Base-by-base conservation (phyloP, 2,113 vertebrate genomes). In the Nyctereutes procyonoides region DNA sequence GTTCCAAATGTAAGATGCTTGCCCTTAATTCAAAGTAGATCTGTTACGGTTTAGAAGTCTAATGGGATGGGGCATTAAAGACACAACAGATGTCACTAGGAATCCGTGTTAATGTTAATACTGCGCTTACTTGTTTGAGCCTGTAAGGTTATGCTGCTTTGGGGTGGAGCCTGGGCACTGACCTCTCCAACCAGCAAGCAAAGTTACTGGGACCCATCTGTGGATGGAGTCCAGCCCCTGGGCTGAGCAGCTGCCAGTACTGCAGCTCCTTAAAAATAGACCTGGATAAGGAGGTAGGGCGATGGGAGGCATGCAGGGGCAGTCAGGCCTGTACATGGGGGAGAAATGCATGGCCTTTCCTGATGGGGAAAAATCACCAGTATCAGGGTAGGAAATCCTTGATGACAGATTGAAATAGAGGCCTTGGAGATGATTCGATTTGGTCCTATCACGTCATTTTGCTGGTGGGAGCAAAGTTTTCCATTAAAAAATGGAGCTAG, bases 11-110 rank as follows among this genome's bases (percentile, higher is more conserved):
- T 43, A 83, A 53, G 86, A 93, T 32, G 17, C 30, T 60, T 87
- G 58, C 53, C 53, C 80, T 91, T 35, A 63, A 89, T 96, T 86
- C 43, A 71, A 60, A 95, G 43, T 80, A 60, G 35, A 43, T 85
- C 5, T 32, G 3, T 22, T 86, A 56, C 3, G 17, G 26, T 90
- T 43, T 93, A 32, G 62, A 48, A 69, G 62, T 60, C 53, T 67
- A 80, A 26, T 74, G 32, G 56, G 19, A 87, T 32, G 38, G 30
- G 24, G 38, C 48, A 74, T 60, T 53, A 51, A 8, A 48, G 73
- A 87, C 20, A 77, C 22, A 93, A 35, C 26, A 83, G 74, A 96
- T 90, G 92, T 30, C 79, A 69, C 43, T 80, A 32, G 76, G 86
- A 94, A 91, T 79, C 35, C 84, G 69, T 90, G 58, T 38, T 24